Base-by-base conservation (phyloP, 2,797 vertebrate species). In the Silurus lanzhouensis region DNA sequence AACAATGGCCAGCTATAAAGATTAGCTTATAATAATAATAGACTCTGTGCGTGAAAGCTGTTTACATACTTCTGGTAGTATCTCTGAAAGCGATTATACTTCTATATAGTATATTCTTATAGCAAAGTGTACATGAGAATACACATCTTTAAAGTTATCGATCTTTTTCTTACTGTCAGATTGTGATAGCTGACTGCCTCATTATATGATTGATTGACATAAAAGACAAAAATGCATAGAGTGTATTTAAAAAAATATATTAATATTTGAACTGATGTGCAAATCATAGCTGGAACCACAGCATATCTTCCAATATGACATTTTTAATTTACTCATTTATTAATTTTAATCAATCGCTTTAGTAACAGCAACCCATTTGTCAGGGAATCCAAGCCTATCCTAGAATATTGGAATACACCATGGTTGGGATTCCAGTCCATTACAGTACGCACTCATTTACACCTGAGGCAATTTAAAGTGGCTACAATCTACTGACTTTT, bases 341-440 rank as follows among this genome's bases (percentile, higher is more conserved):
- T 31, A 2, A 58, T 76, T 31, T 74, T n/a, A 20, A 74, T 12
- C 3, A 72, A n/a, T 22, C 31, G 15, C 25, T 19, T 76, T 48
- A 57, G 15, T 31, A 58, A 19, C 25, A 31, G 22, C 38, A 63
- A n/a, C 13, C 10, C 63, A 22, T 52, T 78, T 25, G 17, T 38
- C 55, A 77, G 57, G 58, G 27, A 61, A 61, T 14, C 48, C 19
- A 61, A 57, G 8, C 55, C 27, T 38, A 60, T 64, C 25, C 14
- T 81, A 63, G n/a, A 81, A 66, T n/a, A 52, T 46, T 20, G 17
- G 15, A 3, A 58, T 52, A 46, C 22, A 64, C 60, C 12, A 48
- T 38, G 55, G 9, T 78, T 78, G 12, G 76, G 76, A 78, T 78
- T 79, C 19, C 57, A 61, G 57, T 61, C 76, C 58, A 79, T 63